phyloP scores from a whole-genome alignment of 1,140 invertebrate genomes.

The Drosophila obscura region DNA sequence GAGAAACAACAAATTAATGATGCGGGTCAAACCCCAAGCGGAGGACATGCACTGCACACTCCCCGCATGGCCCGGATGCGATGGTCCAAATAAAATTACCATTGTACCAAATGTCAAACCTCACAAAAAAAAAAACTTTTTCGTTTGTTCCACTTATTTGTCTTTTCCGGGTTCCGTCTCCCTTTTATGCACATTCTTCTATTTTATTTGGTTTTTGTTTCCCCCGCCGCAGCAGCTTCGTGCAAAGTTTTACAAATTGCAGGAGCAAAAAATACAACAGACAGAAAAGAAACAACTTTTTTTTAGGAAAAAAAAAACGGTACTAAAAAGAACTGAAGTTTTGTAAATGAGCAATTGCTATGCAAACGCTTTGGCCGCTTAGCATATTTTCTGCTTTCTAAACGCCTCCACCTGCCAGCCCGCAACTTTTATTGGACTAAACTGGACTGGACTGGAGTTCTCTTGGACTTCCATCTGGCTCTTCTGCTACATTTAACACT shows the following conservation, averaged over 20 bases:
- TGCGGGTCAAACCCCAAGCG: conserved; percentile 51
- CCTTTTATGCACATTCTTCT: conserved; percentile 40
- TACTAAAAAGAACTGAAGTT: conserved; percentile 20
- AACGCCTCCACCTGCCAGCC: conserved; percentile 41
- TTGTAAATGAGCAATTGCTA: conserved; percentile 78
- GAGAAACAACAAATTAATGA: conserved; percentile 68
- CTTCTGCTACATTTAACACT: conserved; percentile 72
- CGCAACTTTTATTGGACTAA: too few relatives aligned
- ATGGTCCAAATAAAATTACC: conserved; percentile 62
- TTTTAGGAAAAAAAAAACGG: conserved; percentile 26
- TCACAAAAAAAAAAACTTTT: conserved; percentile 54
- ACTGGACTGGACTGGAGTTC: too few relatives aligned
- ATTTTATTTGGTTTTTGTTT: neutral
- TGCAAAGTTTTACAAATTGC: conserved; percentile 53
- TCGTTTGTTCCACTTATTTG: conserved; percentile 54
- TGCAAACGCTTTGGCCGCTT: conserved; percentile 69
- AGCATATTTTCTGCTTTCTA: conserved; percentile 78
- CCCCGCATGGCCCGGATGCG: conserved; percentile 21
- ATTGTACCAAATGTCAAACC: conserved; percentile 76
- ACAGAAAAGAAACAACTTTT: conserved; percentile 42
- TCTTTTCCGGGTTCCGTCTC: conserved; percentile 7
- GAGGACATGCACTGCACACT: conserved; percentile 14
- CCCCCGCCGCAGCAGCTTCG: conserved; percentile 10
- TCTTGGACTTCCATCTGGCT: neutral
- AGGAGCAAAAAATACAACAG: conserved; percentile 15